Base-by-base conservation (phyloP, 2,888 invertebrate genomes). In the Leucophora obtusa region DNA sequence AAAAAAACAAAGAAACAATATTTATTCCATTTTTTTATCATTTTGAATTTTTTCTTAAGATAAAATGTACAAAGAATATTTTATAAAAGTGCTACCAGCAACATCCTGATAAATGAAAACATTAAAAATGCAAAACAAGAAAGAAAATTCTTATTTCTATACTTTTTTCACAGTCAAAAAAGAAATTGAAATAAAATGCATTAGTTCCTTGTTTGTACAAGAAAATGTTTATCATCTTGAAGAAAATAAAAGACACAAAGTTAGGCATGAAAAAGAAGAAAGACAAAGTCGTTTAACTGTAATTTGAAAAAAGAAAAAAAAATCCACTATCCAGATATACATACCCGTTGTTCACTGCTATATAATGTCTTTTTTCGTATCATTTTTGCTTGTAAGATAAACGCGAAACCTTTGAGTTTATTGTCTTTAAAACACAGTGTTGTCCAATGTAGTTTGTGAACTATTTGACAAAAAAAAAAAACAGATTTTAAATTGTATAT, bases 341-440 rank as follows among this genome's bases (percentile, higher is more conserved):
- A 28, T 28, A 4, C 28, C 1, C 14, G 10, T 11, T 38, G 10
- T 38, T 1, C 8, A 5, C 35, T 35, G 10, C 7, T 35, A 8
- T 35, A 1, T 35, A 35, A 9, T 35, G 35, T 10, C n/a, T 35
- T 8, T 35, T 9, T 35, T 38, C 28, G 38, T 4, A 5, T 38
- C 11, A 11, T 11, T 11, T 38, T 38, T 38, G 4, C 11, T 38
- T 38, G 14, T 11, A 38, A 38, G 14, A 38, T 38, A 10, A 38
- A 38, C 11, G 38, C 11, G 11, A 14, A 38, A 38, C 38, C 38
- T 38, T 14, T 38, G 38, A 11, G 15, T 70, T 84, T 86, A 28
- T 28, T 28, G 6, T 28, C 28, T 28, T 28, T 28, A 28, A 28
- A 28, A 28, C 7, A 28, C 28, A 28, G 28, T 21, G 2, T 21